These are phyloP conservation scores for Agriopis leucophaearia DNA, from an alignment of 2,888 invertebrate species.

Conservation along the genomic window DNA sequence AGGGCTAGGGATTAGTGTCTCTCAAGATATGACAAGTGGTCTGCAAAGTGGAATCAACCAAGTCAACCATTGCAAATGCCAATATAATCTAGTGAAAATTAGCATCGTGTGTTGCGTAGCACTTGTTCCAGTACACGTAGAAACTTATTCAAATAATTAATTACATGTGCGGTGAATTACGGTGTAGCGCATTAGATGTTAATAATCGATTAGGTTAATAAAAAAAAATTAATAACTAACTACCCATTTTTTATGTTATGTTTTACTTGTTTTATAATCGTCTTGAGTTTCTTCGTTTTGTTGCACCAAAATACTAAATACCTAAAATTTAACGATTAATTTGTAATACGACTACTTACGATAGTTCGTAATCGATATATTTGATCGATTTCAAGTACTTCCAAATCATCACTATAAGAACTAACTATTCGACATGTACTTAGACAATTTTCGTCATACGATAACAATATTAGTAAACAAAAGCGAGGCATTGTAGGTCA, in stretches of 20 bases:
- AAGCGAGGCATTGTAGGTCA: slow-evolving; percentile 31
- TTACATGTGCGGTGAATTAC: too few relatives aligned
- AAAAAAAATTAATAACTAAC: too few relatives aligned
- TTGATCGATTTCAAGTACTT: neutral
- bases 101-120: neutral
- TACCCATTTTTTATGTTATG: too few relatives aligned
- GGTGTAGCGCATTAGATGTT: too few relatives aligned
- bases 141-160: neutral
- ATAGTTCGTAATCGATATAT: too few relatives aligned
- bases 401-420: neutral
- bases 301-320: too few relatives aligned
- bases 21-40: neutral
- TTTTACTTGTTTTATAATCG: too few relatives aligned
- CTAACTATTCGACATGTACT: neutral
- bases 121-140: neutral
- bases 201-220: too few relatives aligned
- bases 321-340: too few relatives aligned
- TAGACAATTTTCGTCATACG: neutral
- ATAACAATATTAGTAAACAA: slow-evolving; percentile 50
- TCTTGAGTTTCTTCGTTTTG: too few relatives aligned
- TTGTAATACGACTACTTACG: too few relatives aligned
- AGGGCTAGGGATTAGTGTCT: neutral
- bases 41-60: neutral
- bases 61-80: neutral
- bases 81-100: neutral